A percentile compares a stretch with the other conserved stretches of the same genome.
Conservation (phyloP, 1,140 invertebrate genomes). For the Rhyacophila brunnea region DNA sequence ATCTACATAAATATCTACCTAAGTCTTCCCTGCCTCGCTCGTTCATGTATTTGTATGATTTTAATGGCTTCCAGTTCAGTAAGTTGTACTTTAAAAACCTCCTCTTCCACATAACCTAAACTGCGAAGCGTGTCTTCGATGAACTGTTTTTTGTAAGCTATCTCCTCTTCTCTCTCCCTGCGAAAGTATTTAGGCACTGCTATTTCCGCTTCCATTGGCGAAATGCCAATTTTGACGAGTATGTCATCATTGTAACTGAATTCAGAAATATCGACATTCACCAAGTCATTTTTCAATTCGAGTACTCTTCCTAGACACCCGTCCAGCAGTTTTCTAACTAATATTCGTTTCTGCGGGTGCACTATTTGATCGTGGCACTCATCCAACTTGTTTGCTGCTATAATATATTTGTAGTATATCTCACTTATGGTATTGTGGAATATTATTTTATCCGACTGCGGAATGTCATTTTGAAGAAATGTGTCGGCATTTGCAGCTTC, state of each 20-base stretch:
- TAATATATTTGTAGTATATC: slow-evolving; percentile 78
- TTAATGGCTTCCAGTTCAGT: slow-evolving; percentile 81
- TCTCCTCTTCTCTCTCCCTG: slow-evolving; percentile 63
- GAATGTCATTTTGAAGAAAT: slow-evolving; percentile 60
- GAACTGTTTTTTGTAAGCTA: slow-evolving; percentile 59
- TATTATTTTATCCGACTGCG: slow-evolving; percentile 59
- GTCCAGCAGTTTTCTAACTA: slow-evolving; percentile 78
- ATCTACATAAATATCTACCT: too few relatives aligned
- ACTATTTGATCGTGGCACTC: slow-evolving; percentile 86
- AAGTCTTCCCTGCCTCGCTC: slow-evolving; percentile 82
- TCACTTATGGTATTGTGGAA: slow-evolving; percentile 59
- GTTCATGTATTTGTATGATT: slow-evolving; percentile 85
- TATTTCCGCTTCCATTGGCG: slow-evolving; percentile 66
- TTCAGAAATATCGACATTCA: slow-evolving; percentile 82
- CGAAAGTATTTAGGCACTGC: slow-evolving; percentile 68
- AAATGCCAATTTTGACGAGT: slow-evolving; percentile 57
- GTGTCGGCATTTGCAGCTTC: slow-evolving; percentile 64
- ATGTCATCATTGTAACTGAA: slow-evolving; percentile 84
- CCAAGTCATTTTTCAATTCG: slow-evolving; percentile 81
- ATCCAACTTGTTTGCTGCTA: slow-evolving; percentile 73
- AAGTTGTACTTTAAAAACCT: slow-evolving; percentile 57
- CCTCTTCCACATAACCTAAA: slow-evolving; percentile 66
- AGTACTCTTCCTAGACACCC: slow-evolving; percentile 74
- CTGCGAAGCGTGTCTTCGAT: slow-evolving; percentile 66
- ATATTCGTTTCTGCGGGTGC: slow-evolving; percentile 86